Evolutionary conservation across 2,888 invertebrate species (phyloP).

Genomic region (Diadegma fenestrale): DNA sequence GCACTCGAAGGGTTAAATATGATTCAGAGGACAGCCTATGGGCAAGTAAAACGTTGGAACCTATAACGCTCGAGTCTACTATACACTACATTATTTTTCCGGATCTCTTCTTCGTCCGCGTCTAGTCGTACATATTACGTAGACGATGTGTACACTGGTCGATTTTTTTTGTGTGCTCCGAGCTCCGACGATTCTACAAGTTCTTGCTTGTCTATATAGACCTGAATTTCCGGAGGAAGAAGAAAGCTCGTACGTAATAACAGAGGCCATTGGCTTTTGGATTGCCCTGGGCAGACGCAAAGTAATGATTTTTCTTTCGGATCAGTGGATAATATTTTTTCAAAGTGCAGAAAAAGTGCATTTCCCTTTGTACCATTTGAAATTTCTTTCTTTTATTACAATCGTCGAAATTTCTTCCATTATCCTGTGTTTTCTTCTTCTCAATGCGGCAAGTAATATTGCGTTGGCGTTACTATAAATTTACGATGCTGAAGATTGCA

Average conservation of each 20-base stretch:
- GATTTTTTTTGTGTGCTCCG: slow-evolving; percentile 46
- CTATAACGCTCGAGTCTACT: slow-evolving; percentile 20
- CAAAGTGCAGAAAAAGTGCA: neutral
- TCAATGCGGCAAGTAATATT: too few species aligned
- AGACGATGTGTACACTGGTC: slow-evolving; percentile 15
- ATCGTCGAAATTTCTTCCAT: too few species aligned
- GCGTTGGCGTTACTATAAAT: too few species aligned
- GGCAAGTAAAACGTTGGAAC: slow-evolving; percentile 34
- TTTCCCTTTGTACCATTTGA: neutral
- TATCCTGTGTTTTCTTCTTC: too few species aligned
- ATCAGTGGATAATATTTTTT: neutral
- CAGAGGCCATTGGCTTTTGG: slow-evolving; percentile 52
- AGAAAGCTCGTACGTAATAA: slow-evolving; percentile 13
- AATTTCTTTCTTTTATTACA: neutral
- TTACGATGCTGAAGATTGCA: too few species aligned
- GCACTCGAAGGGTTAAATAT: neutral
- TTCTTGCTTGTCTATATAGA: slow-evolving; percentile 41
- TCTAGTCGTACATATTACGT: slow-evolving; percentile 42
- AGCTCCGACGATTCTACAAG: slow-evolving; percentile 54
- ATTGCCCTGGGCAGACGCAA: slow-evolving; percentile 30
- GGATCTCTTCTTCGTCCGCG: slow-evolving; percentile 37
- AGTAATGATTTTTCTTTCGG: slow-evolving; percentile 54
- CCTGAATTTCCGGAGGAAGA: slow-evolving; percentile 56
- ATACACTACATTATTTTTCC: slow-evolving; percentile 34
- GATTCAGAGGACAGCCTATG: neutral